Percentiles rank a stretch among this genome's conserved stretches.
phyloP scores from a whole-genome alignment of 2,888 invertebrate genomes.

The Troilus luridus region DNA sequence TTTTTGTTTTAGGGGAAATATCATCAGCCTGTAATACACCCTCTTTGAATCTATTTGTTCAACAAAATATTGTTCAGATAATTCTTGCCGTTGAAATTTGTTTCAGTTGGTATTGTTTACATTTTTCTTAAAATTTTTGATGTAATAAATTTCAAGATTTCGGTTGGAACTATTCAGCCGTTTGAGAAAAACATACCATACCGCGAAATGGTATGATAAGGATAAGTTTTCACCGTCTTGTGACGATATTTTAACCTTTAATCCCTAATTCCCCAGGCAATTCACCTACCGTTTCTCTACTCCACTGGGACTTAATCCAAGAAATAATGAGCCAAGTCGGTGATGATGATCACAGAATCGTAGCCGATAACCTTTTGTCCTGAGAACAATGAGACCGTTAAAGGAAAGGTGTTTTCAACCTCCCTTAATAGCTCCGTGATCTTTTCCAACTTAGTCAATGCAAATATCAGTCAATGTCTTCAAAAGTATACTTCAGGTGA shows the following conservation, averaged over 20 bases:
- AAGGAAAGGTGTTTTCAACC: constrained; percentile 34
- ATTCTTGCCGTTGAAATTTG: no score
- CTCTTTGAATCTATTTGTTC: no score
- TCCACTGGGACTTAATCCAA: background rate
- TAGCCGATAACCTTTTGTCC: constrained; percentile 24
- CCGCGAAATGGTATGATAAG: no score
- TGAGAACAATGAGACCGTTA: constrained; percentile 2
- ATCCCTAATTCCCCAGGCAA: background rate
- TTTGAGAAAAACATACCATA: no score
- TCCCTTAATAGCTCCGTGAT: background rate
- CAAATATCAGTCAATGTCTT: no score
- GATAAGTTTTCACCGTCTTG: background rate
- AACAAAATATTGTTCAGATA: no score
- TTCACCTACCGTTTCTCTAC: background rate
- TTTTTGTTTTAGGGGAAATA: no score
- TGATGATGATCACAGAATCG: constrained; percentile 3
- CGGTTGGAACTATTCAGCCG: no score
- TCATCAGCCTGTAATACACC: no score
- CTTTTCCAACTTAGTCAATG: constrained; percentile 9
- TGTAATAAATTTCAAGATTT: no score
- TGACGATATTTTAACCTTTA: constrained; percentile 8
- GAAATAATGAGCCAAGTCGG: background rate
- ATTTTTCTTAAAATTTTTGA: no score
- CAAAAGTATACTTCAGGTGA: background rate
- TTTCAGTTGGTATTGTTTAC: no score